Conservation (phyloP, 2,113 vertebrate genomes). For the Glaucidium brasilianum region DNA sequence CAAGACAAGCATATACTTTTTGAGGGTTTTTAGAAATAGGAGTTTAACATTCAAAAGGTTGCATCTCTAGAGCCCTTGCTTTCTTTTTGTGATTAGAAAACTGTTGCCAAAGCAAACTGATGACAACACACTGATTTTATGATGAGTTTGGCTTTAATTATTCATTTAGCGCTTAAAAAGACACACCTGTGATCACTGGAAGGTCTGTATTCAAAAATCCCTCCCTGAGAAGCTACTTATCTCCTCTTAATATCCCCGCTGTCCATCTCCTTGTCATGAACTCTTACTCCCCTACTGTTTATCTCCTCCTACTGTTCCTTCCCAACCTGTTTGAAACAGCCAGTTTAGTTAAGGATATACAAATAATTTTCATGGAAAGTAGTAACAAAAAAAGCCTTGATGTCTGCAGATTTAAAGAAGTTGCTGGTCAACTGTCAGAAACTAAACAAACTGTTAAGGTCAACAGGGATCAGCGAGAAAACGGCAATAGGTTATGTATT, state of each 20-base stretch:
- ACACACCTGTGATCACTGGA: not conserved
- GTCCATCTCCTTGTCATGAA: not conserved
- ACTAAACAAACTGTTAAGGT: not conserved
- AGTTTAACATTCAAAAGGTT: not conserved
- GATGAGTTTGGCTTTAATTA: not conserved
- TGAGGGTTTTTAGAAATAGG: not conserved
- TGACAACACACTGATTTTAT: not conserved
- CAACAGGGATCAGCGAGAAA: not conserved
- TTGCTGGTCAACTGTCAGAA: not conserved
- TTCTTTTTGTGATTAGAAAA: not conserved
- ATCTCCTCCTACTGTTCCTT: not conserved
- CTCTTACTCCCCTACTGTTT: not conserved
- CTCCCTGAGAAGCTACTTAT: not conserved
- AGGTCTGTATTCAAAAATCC: not conserved
- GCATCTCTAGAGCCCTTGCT: not conserved
- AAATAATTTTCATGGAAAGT: not conserved
- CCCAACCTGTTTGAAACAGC: not conserved
- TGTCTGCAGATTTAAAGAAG: not conserved
- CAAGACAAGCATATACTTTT: not conserved
- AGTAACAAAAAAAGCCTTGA: not conserved
- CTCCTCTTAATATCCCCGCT: not conserved
- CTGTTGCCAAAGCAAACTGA: not conserved
- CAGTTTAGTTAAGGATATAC: not conserved
- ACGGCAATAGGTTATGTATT: not conserved
- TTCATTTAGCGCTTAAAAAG: not conserved